A percentile compares a stretch with the other conserved stretches of the same genome.
phyloP scores from a whole-genome alignment of 2,797 vertebrate species.

The Dryobates pubescens region DNA sequence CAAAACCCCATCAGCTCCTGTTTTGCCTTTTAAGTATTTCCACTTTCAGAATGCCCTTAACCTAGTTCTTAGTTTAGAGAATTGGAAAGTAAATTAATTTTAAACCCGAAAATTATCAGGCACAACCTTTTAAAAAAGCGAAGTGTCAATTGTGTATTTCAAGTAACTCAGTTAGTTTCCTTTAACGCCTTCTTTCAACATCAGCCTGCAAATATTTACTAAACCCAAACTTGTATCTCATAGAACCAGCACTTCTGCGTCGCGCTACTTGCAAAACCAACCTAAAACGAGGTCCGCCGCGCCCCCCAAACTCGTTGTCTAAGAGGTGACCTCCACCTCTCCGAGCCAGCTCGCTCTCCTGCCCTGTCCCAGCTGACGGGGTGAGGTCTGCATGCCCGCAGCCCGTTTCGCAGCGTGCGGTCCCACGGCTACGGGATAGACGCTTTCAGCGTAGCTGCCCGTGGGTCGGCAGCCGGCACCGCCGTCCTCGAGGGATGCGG shows the following conservation, averaged over 20 bases:
- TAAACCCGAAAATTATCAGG: not conserved
- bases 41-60: not conserved
- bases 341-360: not conserved
- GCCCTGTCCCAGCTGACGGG: not conserved
- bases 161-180: not conserved
- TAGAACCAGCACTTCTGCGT: not conserved
- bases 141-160: not conserved
- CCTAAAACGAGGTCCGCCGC: not conserved
- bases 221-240: not conserved
- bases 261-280: not conserved
- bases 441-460: not conserved
- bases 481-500: not conserved
- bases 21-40: not conserved
- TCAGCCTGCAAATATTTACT: not conserved
- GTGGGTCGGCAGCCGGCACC: not conserved
- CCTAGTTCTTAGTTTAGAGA: not conserved
- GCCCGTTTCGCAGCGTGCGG: not conserved
- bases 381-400: not conserved
- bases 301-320: not conserved
- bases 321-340: not conserved
- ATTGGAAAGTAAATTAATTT: not conserved
- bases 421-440: not conserved
- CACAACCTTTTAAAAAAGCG: not conserved
- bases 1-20: not conserved
- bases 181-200: constrained; percentile 21